Percentiles rank a stretch among this genome's conserved stretches.
These are phyloP conservation scores for Apogon talboti DNA, from an alignment of 2,797 vertebrate species.

Conservation along the genomic window DNA sequence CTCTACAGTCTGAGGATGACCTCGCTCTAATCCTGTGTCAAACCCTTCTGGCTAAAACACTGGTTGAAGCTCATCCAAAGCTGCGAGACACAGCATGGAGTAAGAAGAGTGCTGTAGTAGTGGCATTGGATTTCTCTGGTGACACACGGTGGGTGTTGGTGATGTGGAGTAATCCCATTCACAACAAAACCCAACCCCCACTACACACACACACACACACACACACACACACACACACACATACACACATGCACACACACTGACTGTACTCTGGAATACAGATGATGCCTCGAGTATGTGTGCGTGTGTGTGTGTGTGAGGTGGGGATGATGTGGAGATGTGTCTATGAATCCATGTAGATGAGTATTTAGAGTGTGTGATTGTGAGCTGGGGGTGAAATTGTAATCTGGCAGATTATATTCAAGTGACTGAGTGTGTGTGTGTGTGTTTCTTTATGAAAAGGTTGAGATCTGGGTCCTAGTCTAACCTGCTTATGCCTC, in stretches of 20 bases:
- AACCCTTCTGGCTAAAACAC: constrained; percentile 58
- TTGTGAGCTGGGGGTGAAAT: constrained; percentile 20
- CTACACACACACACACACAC: constrained; percentile 22
- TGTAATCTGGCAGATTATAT: constrained; percentile 58
- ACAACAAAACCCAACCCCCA: constrained; percentile 74
- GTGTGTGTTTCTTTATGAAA: constrained; percentile 57
- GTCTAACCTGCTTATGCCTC: constrained; percentile 80
- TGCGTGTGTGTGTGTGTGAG: background rate
- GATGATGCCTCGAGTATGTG: constrained; percentile 32
- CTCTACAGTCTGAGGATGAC: constrained; percentile 47
- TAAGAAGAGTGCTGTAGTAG: constrained; percentile 47
- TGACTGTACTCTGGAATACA: constrained; percentile 36
- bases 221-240: constrained; percentile 1
- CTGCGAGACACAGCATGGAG: constrained; percentile 49
- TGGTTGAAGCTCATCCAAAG: constrained; percentile 61
- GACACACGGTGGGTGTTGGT: constrained; percentile 65
- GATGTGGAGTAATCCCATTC: constrained; percentile 78
- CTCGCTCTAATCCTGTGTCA: constrained; percentile 65
- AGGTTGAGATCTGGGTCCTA: constrained; percentile 65
- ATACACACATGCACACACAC: constrained; percentile 1
- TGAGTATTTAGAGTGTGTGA: constrained; percentile 17
- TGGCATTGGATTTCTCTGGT: constrained; percentile 68
- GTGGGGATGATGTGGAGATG: constrained; percentile 13
- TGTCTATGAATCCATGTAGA: constrained; percentile 16
- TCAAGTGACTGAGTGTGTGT: constrained; percentile 17